Conservation (phyloP, 2,113 vertebrate genomes). For the Machaerirhynchus nigripectus region DNA sequence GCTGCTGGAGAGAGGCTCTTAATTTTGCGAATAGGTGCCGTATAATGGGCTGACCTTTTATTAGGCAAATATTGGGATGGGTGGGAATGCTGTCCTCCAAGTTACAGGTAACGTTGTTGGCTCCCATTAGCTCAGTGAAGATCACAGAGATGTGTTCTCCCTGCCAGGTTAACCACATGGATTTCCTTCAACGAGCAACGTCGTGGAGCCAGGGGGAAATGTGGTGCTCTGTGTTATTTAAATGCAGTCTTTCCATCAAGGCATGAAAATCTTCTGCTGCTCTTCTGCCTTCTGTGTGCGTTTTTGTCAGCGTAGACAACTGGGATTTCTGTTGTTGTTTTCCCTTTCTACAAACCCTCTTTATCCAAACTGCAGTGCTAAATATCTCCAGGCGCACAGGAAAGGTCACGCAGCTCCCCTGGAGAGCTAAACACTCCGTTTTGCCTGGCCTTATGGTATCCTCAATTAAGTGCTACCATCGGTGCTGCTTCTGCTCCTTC, state of each 20-base stretch:
- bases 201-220: not conserved
- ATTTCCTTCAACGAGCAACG: not conserved
- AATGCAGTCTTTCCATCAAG: constrained; percentile 12
- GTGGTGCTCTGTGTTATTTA: not conserved
- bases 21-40: constrained; percentile 64
- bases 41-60: constrained; percentile 67
- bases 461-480: not conserved
- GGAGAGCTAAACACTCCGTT: not conserved
- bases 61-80: constrained; percentile 63
- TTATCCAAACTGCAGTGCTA: not conserved
- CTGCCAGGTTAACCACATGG: constrained; percentile 10
- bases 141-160: not conserved
- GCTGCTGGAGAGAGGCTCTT: constrained; percentile 61
- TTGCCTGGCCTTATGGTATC: not conserved
- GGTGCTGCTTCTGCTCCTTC: not conserved
- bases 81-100: constrained; percentile 2
- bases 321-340: not conserved
- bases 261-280: not conserved
- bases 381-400: not conserved
- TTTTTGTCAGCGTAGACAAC: not conserved
- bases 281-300: not conserved
- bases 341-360: not conserved
- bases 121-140: constrained; percentile 50
- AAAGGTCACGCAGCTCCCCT: not conserved
- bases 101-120: constrained; percentile 22